Evolutionary conservation across 2,797 vertebrate genomes (phyloP).

Genomic region (Leptatherina wallacei): DNA sequence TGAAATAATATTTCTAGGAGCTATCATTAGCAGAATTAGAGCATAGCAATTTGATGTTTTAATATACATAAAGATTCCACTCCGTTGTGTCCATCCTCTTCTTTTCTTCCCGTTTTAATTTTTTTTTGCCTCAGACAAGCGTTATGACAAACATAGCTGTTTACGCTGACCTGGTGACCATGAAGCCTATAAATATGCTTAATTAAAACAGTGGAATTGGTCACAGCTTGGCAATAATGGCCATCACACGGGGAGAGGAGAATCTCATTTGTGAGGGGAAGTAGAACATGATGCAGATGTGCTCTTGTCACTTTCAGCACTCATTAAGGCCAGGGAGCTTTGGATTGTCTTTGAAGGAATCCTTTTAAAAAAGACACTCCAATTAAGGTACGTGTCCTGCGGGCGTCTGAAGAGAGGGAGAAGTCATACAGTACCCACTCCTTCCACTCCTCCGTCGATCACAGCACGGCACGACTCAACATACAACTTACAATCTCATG

Average conservation of each 20-base stretch:
- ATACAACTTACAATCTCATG: constrained; percentile 67
- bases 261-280: constrained; percentile 76
- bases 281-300: constrained; percentile 79
- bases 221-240: constrained; percentile 83
- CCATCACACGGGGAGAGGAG: constrained; percentile 73
- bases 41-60: constrained; percentile 15
- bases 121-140: constrained; percentile 26
- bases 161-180: constrained; percentile 77
- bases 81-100: constrained; percentile 32
- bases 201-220: constrained; percentile 81
- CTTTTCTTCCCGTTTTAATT: neutral
- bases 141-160: constrained; percentile 68
- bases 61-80: constrained; percentile 7
- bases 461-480: constrained; percentile 57
- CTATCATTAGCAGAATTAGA: constrained; percentile 24
- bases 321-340: constrained; percentile 77
- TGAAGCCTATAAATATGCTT: constrained; percentile 79
- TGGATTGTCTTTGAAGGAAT: constrained; percentile 79
- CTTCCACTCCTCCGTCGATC: constrained; percentile 48
- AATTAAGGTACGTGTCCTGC: constrained; percentile 83
- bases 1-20: constrained; percentile 34
- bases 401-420: constrained; percentile 69
- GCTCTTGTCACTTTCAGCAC: constrained; percentile 79
- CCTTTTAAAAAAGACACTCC: constrained; percentile 79
- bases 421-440: constrained; percentile 52